A percentile compares a stretch with the other conserved stretches of the same genome.
phyloP scores from a whole-genome alignment of 1,140 invertebrate genomes.

The Drosophila ananassae region DNA sequence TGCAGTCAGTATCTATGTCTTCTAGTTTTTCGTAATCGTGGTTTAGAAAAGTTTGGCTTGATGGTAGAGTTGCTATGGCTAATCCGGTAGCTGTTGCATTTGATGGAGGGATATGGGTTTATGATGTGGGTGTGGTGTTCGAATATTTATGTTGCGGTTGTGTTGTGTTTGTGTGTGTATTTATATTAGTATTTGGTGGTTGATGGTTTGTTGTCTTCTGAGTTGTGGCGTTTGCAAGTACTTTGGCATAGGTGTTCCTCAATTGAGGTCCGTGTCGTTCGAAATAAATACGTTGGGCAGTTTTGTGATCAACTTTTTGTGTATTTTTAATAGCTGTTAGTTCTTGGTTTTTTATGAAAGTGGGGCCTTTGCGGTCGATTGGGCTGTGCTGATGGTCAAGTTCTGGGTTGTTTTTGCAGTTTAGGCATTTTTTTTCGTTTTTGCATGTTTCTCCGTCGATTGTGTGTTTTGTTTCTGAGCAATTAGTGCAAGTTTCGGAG shows the following conservation, averaged over 20 bases:
- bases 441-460: conserved; percentile 1
- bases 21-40: too few species aligned
- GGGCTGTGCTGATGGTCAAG: conserved; percentile 2
- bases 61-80: too few species aligned
- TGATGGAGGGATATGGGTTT: too few species aligned
- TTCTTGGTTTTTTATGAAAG: conserved; percentile 16
- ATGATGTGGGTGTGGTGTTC: too few species aligned
- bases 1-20: too few species aligned
- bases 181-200: conserved; percentile 6
- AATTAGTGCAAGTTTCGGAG: conserved; percentile 2
- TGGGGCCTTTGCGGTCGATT: conserved; percentile 6
- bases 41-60: too few species aligned
- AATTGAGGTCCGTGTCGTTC: conserved; percentile 1
- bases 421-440: conserved; percentile 7
- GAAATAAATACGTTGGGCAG: conserved; percentile 2
- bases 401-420: conserved; percentile 9
- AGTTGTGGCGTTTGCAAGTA: conserved; percentile 13
- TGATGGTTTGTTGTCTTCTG: neutral
- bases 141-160: conserved; percentile 1
- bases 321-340: conserved; percentile 14
- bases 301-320: conserved; percentile 19
- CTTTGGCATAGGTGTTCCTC: conserved; percentile 11
- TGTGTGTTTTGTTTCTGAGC: conserved; percentile 4
- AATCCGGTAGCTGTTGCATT: too few species aligned
- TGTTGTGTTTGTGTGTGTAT: conserved; percentile 5